phyloP scores from a whole-genome alignment of 2,797 vertebrate species.

The Clamator glandarius region DNA sequence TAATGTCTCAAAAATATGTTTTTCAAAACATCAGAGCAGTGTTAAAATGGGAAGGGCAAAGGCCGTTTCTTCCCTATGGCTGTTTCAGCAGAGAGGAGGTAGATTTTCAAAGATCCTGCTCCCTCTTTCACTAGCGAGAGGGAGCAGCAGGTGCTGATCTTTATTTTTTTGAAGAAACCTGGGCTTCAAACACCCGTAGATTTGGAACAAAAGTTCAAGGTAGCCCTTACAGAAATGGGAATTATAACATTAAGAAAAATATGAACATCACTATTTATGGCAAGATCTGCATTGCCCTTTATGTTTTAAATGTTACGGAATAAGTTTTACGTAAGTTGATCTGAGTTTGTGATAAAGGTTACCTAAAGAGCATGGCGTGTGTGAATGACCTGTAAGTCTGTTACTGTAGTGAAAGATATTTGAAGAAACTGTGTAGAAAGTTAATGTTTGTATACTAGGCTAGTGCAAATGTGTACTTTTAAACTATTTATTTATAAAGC shows the following conservation, averaged over 20 bases:
- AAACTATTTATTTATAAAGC: background rate
- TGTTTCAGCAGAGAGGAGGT: background rate
- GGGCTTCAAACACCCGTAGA: background rate
- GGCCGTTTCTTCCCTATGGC: background rate
- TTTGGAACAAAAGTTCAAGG: background rate
- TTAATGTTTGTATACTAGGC: background rate
- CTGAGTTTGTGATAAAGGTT: conserved; percentile 55
- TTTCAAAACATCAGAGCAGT: background rate
- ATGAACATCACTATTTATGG: background rate
- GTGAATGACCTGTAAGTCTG: conserved; percentile 18
- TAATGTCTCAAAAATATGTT: background rate
- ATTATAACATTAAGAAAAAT: conserved; percentile 13
- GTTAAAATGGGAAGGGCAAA: background rate
- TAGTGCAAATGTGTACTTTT: background rate
- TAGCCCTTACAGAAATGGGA: background rate
- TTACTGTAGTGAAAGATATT: background rate
- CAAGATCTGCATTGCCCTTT: conserved; percentile 43
- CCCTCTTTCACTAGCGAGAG: background rate
- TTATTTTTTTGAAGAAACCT: background rate
- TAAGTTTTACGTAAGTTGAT: conserved; percentile 36
- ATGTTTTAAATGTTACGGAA: conserved; percentile 52
- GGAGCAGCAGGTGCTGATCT: background rate
- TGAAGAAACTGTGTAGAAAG: background rate
- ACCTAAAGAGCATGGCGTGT: conserved; percentile 9
- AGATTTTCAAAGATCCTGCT: background rate